Conservation (phyloP, 2,797 vertebrate genomes). For the Acestrorhynchus altus region DNA sequence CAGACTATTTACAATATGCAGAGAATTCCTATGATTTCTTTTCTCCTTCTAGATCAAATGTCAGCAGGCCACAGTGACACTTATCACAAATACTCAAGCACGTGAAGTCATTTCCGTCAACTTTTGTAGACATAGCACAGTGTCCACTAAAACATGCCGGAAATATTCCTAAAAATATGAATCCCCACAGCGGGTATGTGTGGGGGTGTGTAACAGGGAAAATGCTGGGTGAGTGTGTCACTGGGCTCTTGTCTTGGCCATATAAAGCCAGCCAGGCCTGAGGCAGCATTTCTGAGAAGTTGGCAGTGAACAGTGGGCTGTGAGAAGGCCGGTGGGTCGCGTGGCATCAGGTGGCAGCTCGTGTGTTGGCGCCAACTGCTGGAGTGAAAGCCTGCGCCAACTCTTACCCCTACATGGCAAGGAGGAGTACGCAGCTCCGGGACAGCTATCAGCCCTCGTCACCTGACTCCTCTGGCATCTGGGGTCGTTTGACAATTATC, state of each 20-base stretch:
- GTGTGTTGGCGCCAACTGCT: constrained; percentile 59
- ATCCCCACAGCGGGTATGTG: not conserved
- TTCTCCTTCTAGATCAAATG: not conserved
- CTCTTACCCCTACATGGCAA: constrained; percentile 72
- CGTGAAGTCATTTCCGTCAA: not conserved
- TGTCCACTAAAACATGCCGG: too few species aligned
- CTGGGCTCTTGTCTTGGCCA: constrained; percentile 24
- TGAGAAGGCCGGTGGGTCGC: constrained; percentile 45
- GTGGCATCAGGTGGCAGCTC: constrained; percentile 67
- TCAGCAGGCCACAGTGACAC: too few species aligned
- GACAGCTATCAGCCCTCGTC: constrained; percentile 43
- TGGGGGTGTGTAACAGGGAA: not conserved
- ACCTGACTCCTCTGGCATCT: constrained; percentile 45
- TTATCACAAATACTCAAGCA: too few species aligned
- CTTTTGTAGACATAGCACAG: too few species aligned
- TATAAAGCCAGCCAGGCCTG: constrained; percentile 48
- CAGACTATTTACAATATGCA: too few species aligned
- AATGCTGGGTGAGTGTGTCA: not conserved
- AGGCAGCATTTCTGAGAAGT: constrained; percentile 53
- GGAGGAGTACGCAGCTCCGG: constrained; percentile 50
- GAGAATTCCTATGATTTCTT: too few species aligned
- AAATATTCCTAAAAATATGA: too few species aligned
- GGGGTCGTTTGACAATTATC: constrained; percentile 30
- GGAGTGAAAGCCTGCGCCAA: constrained; percentile 42
- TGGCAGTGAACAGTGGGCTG: constrained; percentile 60